phyloP scores from a whole-genome alignment of 2,888 invertebrate genomes.

The Ashinkailepas kermadecensis region DNA sequence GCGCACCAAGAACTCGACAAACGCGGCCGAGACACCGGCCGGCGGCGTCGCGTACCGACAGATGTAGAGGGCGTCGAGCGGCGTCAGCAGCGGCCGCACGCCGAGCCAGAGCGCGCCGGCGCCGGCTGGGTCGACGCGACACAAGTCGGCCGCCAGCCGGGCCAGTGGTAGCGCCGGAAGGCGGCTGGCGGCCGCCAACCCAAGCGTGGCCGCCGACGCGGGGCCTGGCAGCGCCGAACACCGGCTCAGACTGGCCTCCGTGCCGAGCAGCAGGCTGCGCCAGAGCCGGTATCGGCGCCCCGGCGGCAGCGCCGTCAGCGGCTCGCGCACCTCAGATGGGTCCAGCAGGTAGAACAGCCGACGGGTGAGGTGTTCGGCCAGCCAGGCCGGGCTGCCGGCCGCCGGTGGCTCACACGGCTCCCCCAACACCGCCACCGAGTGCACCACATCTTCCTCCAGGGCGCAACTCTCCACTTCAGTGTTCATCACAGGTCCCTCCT shows the following conservation, averaged over 20 bases:
- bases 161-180: constrained; percentile 47
- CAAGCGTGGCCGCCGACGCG: constrained; percentile 71
- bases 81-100: constrained; percentile 68
- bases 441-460: too few relatives aligned
- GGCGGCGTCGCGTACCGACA: background rate
- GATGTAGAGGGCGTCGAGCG: constrained; percentile 58
- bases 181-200: constrained; percentile 56
- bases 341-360: constrained; percentile 76
- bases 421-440: too few relatives aligned
- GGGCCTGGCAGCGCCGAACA: constrained; percentile 65
- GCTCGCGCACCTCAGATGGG: constrained; percentile 64
- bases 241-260: constrained; percentile 65
- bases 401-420: constrained; percentile 59
- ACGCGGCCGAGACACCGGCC: background rate
- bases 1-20: background rate
- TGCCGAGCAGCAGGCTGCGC: constrained; percentile 75
- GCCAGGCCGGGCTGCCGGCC: constrained; percentile 89
- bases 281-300: constrained; percentile 69
- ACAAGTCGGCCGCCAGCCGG: constrained; percentile 69
- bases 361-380: constrained; percentile 81
- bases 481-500: too few relatives aligned
- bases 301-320: constrained; percentile 39
- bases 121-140: constrained; percentile 81
- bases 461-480: too few relatives aligned
- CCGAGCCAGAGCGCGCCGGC: constrained; percentile 76